Evolutionary conservation across 1,140 invertebrate species (phyloP), one percentile per base, ranked within the genome.

Genomic region (Pissodes strobi): DNA sequence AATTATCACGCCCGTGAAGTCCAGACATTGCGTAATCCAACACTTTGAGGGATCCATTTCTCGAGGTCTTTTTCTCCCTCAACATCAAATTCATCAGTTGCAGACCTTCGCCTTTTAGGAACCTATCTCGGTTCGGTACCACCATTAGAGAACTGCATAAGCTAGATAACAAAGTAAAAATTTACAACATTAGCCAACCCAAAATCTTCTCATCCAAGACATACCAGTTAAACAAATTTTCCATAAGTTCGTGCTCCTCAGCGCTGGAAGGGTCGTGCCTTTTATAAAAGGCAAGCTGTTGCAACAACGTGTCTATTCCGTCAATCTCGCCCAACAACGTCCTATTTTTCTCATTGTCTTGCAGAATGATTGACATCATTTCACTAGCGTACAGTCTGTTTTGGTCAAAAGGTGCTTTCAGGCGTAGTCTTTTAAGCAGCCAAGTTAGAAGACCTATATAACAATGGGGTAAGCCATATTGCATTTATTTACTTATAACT

Each of bases 241-340:
- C 97, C 96, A 99, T 99, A 74, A 95, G 91, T 81, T 99, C 98
- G 73, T 93, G 88, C 79, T 99, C 97, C 79, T 99, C 96, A 8
- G 86, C 86, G 55, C 87, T 88, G 45, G 81, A 83, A 0, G 97
- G 97, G 82, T 99, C 95, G 75, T 98, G 93, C 43, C 93, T 82
- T 79, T 99, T 99, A 80, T 97, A 99, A 70, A 88, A 90, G 70
- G 96, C 94, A 37, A 98, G 79, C 78, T 99, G 96, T 81, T 98
- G 95, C 1, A 99, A 80, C 19, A 99, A 79, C 21, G 97, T 90
- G 83, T 99, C 97, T 74, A 99, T 97, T 4, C 97, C 97, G 79
- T 98, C 96, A 15, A 95, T 72, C 70, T 95, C 91, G 23, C 96
- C 97, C 4, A 98, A 80, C 41, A 93, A 78, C 64, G 90, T 18